These are phyloP conservation scores for Tyria jacobaeae DNA, from an alignment of 2,888 invertebrate species.

Conservation along the genomic window DNA sequence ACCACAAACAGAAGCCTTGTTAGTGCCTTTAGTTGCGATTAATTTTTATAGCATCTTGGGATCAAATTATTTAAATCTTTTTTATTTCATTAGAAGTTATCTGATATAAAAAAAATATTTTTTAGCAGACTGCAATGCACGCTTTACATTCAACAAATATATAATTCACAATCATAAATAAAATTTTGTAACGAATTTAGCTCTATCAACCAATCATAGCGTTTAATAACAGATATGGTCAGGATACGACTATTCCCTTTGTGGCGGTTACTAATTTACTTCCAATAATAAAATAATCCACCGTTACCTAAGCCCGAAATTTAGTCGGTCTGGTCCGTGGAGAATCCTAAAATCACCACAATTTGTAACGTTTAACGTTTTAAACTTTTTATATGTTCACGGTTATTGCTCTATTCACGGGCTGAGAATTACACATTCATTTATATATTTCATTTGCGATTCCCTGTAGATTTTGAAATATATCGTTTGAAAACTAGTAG, in stretches of 20 bases:
- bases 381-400: slow-evolving; percentile 19
- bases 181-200: neutral
- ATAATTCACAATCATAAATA: neutral
- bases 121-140: too few relatives aligned
- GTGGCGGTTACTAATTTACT: slow-evolving; percentile 22
- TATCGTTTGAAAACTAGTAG: slow-evolving; percentile 2
- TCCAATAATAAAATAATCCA: slow-evolving; percentile 25
- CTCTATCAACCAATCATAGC: neutral
- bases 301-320: slow-evolving; percentile 26
- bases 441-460: slow-evolving; percentile 8
- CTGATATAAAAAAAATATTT: too few relatives aligned
- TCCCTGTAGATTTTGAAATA: slow-evolving; percentile 1
- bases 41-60: too few relatives aligned
- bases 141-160: too few relatives aligned
- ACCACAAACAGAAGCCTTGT: too few relatives aligned
- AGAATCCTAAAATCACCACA: slow-evolving; percentile 49
- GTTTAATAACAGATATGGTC: slow-evolving; percentile 1
- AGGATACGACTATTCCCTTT: slow-evolving; percentile 13
- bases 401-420: slow-evolving; percentile 36
- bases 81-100: too few relatives aligned
- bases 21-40: too few relatives aligned
- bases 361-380: slow-evolving; percentile 39
- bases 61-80: too few relatives aligned
- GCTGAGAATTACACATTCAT: slow-evolving; percentile 18
- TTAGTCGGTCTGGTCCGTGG: slow-evolving; percentile 36